Conservation (phyloP, 2,888 invertebrate species). For the Drosophila prolongata region DNA sequence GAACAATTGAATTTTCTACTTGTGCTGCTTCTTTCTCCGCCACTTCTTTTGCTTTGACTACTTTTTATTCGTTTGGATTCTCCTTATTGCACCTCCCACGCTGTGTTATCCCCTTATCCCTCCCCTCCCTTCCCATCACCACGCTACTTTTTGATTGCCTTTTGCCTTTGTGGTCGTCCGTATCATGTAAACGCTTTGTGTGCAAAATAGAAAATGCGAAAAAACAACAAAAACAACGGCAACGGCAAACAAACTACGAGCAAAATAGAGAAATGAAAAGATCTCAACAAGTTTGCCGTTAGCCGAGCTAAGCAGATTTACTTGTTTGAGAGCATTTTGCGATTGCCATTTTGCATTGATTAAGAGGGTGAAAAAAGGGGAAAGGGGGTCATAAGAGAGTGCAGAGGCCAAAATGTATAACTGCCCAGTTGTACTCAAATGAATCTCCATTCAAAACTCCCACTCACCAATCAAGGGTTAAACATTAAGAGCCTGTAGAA, state of each 20-base stretch:
- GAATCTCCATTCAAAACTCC: slow-evolving; percentile 48
- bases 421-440: slow-evolving; percentile 61
- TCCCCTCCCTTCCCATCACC: slow-evolving; percentile 23
- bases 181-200: slow-evolving; percentile 58
- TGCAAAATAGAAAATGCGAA: slow-evolving; percentile 34
- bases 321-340: slow-evolving; percentile 62
- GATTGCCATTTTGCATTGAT: slow-evolving; percentile 58
- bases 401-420: slow-evolving; percentile 57
- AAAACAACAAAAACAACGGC: slow-evolving; percentile 13
- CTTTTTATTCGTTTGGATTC: slow-evolving; percentile 53
- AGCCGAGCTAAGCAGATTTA: slow-evolving; percentile 65
- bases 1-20: slow-evolving; percentile 74
- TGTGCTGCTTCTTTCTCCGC: slow-evolving; percentile 48
- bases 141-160: slow-evolving; percentile 57
- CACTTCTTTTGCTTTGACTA: slow-evolving; percentile 47
- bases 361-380: slow-evolving; percentile 14
- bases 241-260: slow-evolving; percentile 17
- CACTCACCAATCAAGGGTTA: slow-evolving; percentile 38
- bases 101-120: slow-evolving; percentile 6
- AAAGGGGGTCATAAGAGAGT: slow-evolving; percentile 4
- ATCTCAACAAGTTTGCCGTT: slow-evolving; percentile 70
- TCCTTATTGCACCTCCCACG: slow-evolving; percentile 15
- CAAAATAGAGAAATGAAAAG: slow-evolving; percentile 50
- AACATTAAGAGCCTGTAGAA: slow-evolving; percentile 3
- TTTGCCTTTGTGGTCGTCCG: slow-evolving; percentile 50